These are phyloP conservation scores for Endomychus coccineus DNA, from an alignment of 2,888 invertebrate genomes.

Conservation along the genomic window DNA sequence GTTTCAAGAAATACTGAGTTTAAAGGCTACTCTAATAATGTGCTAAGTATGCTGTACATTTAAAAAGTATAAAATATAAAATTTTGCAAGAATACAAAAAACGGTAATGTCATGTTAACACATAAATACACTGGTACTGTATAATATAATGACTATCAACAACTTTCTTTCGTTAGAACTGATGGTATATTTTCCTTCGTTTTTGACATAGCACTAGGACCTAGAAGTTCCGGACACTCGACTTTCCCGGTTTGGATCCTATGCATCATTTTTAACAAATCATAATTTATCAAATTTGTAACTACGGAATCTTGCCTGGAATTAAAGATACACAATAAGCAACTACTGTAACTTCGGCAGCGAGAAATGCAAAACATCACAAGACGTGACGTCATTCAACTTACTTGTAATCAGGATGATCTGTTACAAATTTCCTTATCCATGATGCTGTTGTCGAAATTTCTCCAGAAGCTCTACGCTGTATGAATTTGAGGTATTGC, in stretches of 20 bases:
- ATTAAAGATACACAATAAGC: no score
- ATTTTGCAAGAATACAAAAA: no score
- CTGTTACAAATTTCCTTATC: constrained; percentile 83
- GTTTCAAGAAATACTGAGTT: no score
- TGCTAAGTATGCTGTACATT: no score
- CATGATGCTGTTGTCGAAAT: constrained; percentile 90
- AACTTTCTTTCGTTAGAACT: constrained; percentile 49
- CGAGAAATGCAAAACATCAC: no score
- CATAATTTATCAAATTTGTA: constrained; percentile 82
- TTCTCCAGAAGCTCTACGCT: constrained; percentile 79
- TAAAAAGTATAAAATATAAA: no score
- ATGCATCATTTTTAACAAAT: constrained; percentile 70
- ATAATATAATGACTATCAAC: no score
- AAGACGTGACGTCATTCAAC: constrained; percentile 32
- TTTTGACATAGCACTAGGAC: constrained; percentile 65
- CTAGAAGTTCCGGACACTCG: constrained; percentile 69
- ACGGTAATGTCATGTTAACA: no score
- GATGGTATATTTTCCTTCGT: constrained; percentile 80
- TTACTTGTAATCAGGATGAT: constrained; percentile 86
- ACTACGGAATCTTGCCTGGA: constrained; percentile 82
- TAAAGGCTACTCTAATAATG: no score
- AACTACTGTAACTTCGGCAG: no score
- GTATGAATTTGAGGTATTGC: constrained; percentile 91
- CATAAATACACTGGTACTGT: no score
- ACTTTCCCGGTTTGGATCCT: constrained; percentile 64